Conservation (phyloP, 2,888 invertebrate species). For the Boloria euphrosyne region DNA sequence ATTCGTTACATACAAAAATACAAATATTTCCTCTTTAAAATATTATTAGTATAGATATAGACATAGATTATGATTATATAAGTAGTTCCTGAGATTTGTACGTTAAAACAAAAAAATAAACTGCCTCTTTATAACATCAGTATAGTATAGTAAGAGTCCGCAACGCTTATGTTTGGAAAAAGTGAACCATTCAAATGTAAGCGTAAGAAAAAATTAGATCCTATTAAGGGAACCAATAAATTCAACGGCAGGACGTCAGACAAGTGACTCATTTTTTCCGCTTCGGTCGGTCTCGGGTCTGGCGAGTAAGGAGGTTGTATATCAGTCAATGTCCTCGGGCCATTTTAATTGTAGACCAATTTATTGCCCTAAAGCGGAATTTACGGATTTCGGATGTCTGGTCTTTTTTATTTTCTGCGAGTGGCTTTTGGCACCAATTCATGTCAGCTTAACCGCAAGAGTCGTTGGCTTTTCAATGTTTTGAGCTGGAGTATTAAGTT, state of each 20-base stretch:
- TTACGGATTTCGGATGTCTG: slow-evolving; percentile 27
- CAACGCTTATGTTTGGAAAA: slow-evolving; percentile 12
- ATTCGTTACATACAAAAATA: too few relatives aligned
- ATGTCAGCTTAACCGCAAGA: slow-evolving; percentile 4
- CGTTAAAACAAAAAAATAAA: too few relatives aligned
- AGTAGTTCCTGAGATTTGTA: too few relatives aligned
- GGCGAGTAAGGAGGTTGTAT: slow-evolving; percentile 64
- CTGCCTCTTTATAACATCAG: too few relatives aligned
- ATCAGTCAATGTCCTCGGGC: slow-evolving; percentile 75
- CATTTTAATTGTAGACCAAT: slow-evolving; percentile 73
- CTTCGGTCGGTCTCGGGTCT: slow-evolving; percentile 50
- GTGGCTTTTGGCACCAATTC: slow-evolving; percentile 1
- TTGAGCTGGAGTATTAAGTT: neutral
- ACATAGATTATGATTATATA: too few relatives aligned
- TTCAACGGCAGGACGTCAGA: slow-evolving; percentile 36
- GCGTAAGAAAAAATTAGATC: slow-evolving; percentile 23
- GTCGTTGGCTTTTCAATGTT: slow-evolving; percentile 6
- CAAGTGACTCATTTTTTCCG: slow-evolving; percentile 55
- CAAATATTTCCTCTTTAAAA: too few relatives aligned
- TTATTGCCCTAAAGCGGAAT: slow-evolving; percentile 57
- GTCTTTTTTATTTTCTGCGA: neutral
- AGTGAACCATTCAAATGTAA: slow-evolving; percentile 37
- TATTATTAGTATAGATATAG: too few relatives aligned
- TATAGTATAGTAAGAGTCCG: too few relatives aligned
- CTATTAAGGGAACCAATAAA: slow-evolving; percentile 38